Evolutionary conservation across 1,140 invertebrate genomes (phyloP).

Genomic region (Drosophila santomea): DNA sequence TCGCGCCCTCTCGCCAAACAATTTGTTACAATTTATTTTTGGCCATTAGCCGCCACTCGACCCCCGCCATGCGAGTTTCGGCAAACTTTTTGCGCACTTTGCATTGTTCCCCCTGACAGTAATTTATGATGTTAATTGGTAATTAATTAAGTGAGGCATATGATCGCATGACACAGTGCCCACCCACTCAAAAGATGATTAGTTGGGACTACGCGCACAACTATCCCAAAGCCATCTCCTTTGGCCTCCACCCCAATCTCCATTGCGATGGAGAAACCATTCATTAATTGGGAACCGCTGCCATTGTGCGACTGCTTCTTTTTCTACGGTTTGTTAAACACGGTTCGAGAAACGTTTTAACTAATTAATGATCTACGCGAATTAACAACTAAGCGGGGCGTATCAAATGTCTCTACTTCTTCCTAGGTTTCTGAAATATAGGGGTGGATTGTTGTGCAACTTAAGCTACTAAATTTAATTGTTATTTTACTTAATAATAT

Average conservation of each 20-base stretch:
- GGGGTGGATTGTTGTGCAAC: not conserved
- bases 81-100: constrained; percentile 27
- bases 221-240: constrained; percentile 33
- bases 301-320: constrained; percentile 34
- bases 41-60: constrained; percentile 15
- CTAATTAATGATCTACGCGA: constrained; percentile 70
- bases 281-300: constrained; percentile 65
- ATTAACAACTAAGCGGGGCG: constrained; percentile 61
- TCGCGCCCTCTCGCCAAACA: constrained; percentile 23
- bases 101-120: constrained; percentile 28
- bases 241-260: constrained; percentile 31
- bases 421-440: not conserved
- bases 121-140: constrained; percentile 75
- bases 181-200: constrained; percentile 31
- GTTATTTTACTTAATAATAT: no score
- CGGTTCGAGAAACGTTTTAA: constrained; percentile 45
- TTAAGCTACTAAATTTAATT: not conserved
- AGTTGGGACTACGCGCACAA: constrained; percentile 32
- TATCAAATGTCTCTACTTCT: constrained; percentile 47
- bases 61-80: constrained; percentile 36
- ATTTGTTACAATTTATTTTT: constrained; percentile 67
- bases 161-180: constrained; percentile 42
- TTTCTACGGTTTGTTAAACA: constrained; percentile 62
- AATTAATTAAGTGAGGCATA: constrained; percentile 60
- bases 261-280: constrained; percentile 53